These are phyloP conservation scores for Quiscalus mexicanus DNA, from an alignment of 2,113 vertebrate genomes.

Conservation along the genomic window DNA sequence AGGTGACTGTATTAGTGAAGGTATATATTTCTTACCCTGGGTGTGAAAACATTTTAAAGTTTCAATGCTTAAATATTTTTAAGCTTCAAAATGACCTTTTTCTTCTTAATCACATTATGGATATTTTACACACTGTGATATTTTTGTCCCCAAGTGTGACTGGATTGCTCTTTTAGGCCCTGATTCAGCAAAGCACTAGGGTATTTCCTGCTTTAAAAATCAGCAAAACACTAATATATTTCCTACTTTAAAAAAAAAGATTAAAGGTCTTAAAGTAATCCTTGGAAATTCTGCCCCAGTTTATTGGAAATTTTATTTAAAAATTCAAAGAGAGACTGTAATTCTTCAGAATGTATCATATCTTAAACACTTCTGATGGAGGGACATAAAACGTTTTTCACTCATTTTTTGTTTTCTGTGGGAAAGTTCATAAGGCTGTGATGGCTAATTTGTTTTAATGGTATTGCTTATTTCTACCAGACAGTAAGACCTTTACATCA, in stretches of 20 bases:
- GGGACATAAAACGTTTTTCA: neutral
- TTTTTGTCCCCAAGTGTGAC: conserved; percentile 55
- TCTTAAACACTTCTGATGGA: neutral
- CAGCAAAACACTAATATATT: conserved; percentile 53
- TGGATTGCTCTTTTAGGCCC: conserved; percentile 59
- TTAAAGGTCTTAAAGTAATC: conserved; percentile 62
- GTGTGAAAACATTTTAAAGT: neutral
- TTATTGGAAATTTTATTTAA: conserved; percentile 40
- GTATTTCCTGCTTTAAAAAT: conserved; percentile 55
- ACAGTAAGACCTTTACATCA: neutral
- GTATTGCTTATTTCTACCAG: neutral
- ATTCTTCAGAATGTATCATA: neutral
- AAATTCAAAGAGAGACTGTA: neutral
- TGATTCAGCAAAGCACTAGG: conserved; percentile 58
- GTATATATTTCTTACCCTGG: neutral
- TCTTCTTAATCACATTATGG: conserved; percentile 62
- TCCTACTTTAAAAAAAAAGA: conserved; percentile 44
- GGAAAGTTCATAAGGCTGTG: neutral
- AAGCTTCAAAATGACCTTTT: conserved; percentile 52
- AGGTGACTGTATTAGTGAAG: neutral
- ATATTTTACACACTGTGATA: conserved; percentile 48
- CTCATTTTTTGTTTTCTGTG: neutral
- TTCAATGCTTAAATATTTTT: neutral
- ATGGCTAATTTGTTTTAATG: neutral
- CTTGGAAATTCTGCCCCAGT: conserved; percentile 43